Conservation (phyloP, 2,113 vertebrate genomes). For the Laterallus jamaicensis region DNA sequence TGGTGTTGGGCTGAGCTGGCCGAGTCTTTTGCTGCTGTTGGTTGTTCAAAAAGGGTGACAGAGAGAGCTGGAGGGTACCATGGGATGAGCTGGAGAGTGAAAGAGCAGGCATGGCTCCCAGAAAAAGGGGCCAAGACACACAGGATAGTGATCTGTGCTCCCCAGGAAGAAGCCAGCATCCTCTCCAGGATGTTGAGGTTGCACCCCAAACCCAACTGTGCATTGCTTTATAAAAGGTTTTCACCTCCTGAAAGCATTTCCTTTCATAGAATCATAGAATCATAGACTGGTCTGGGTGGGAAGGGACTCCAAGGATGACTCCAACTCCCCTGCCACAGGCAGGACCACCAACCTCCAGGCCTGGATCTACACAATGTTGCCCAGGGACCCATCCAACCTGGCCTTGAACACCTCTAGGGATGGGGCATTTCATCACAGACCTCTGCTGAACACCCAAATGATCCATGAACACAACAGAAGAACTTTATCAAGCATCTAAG, state of each 20-base stretch:
- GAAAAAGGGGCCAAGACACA: accelerated
- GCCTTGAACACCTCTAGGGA: too few species aligned
- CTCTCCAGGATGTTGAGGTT: background rate
- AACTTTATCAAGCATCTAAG: background rate
- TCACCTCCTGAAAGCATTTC: background rate
- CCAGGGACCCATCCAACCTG: too few species aligned
- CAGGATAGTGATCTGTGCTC: accelerated
- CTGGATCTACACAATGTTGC: too few species aligned
- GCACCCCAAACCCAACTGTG: background rate
- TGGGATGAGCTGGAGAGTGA: background rate
- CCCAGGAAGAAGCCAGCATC: background rate
- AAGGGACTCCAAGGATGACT: too few species aligned
- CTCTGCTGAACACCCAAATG: background rate
- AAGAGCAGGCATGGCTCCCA: background rate
- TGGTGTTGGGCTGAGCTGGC: background rate
- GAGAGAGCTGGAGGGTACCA: background rate
- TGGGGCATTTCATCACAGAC: background rate
- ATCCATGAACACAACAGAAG: background rate
- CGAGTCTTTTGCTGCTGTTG: accelerated
- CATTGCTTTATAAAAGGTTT: background rate
- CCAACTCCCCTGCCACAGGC: too few species aligned
- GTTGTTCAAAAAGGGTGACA: background rate
- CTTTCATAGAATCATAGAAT: too few species aligned
- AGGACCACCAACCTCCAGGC: too few species aligned
- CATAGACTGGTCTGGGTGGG: too few species aligned